phyloP scores from a whole-genome alignment of 2,113 vertebrate species.

The Phrynocephalus versicolor region DNA sequence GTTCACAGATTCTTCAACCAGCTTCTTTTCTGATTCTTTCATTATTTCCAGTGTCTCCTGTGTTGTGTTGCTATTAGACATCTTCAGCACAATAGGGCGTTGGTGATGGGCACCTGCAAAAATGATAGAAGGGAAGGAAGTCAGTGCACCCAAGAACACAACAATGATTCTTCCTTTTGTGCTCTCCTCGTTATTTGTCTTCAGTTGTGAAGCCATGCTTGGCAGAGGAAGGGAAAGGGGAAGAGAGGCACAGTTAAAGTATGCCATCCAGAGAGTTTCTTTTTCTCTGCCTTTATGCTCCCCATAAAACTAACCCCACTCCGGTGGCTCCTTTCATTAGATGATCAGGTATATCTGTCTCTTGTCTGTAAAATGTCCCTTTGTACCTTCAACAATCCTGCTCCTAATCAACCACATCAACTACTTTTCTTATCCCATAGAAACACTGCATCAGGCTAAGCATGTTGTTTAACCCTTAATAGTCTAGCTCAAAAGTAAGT shows the following conservation, averaged over 20 bases:
- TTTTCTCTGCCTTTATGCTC: no score
- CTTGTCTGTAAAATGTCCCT: not conserved
- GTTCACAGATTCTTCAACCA: conserved; percentile 82
- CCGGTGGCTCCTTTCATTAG: no score
- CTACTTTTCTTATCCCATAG: no score
- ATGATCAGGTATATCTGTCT: no score
- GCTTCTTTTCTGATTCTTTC: conserved; percentile 84
- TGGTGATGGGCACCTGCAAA: conserved; percentile 67
- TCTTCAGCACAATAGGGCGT: conserved; percentile 66
- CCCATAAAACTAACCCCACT: no score
- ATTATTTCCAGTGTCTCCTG: conserved; percentile 84
- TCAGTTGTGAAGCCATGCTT: no score
- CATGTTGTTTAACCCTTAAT: not conserved
- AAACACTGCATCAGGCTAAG: not conserved
- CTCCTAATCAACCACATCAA: not conserved
- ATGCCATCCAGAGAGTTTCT: no score
- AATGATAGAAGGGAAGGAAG: not conserved
- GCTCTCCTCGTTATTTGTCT: no score
- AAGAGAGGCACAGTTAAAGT: no score
- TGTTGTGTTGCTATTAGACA: conserved; percentile 82
- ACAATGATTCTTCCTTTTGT: not conserved
- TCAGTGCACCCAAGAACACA: not conserved
- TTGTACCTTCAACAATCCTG: not conserved
- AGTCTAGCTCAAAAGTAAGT: not conserved
- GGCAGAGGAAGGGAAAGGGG: no score